Base-by-base conservation (phyloP, 2,113 vertebrate species). In the Myotis lucifugus region DNA sequence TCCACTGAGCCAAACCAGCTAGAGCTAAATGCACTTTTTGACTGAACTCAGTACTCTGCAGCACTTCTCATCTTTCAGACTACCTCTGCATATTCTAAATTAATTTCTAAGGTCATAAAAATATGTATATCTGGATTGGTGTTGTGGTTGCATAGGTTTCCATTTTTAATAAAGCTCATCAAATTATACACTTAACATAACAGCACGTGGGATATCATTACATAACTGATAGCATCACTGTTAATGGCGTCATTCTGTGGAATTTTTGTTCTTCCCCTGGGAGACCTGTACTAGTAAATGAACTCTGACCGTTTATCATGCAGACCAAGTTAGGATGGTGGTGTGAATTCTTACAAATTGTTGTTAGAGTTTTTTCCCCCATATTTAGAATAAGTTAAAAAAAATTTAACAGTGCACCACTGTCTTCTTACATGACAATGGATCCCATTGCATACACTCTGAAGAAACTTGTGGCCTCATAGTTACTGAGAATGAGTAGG, bases 381-480 rank as follows among this genome's bases (percentile, higher is more conserved):
- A 37, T 19, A 66, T 92, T 93, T 86, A 46, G 29, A 91, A 66
- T 50, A 70, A 74, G n/a, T 94, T 42, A 64, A 66, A 90, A 81
- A 82, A 82, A 50, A 46, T 9, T 54, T 11, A 42, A 10, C 48
- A n/a, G 0, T 32, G 4, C 18, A 56, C 70, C 52, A 54, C 1
- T 42, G 14, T 81, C 18, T 70, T 85, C 48, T 70, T 64, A 27
- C 1, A 37, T 8, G 67, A 19, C 14, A 74, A 15, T 52, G 37
- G 6, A 52, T 54, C 56, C 15, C 32, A 21, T 25, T 89, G 32
- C 32, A 61, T 78, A 50, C 2, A 29, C 37, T 46, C 27, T 66
- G 34, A 89, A 34, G 54, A 92, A 85, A 79, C 14, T 19, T 76
- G 34, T 67, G 50, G 5, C 54, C 25, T 77, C 25, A 74, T 8